Conservation (phyloP, 2,113 vertebrate species). For the Aramus guarauna region DNA sequence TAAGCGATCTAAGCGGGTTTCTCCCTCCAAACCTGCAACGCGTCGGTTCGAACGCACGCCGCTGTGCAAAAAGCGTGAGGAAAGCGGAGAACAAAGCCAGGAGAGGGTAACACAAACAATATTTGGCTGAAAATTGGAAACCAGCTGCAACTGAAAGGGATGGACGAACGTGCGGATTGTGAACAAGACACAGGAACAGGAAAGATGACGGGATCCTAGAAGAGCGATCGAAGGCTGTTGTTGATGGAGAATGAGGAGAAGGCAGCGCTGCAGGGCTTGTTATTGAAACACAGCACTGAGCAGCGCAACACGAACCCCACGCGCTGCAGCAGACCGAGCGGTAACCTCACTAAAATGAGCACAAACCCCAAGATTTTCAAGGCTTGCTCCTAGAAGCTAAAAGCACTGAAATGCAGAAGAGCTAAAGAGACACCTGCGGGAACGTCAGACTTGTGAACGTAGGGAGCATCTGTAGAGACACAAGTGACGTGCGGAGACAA, state of each 20-base stretch:
- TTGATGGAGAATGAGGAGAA: neutral
- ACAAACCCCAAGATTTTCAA: neutral
- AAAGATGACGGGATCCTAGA: neutral
- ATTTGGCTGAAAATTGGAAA: neutral
- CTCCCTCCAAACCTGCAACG: neutral
- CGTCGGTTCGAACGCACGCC: fast-evolving
- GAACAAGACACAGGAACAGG: neutral
- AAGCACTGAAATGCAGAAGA: neutral
- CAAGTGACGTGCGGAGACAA: neutral
- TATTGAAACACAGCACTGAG: neutral
- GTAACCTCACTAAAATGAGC: neutral
- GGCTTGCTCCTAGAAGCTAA: neutral
- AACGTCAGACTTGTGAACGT: fast-evolving
- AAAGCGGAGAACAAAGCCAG: neutral
- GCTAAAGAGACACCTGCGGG: neutral
- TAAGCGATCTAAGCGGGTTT: neutral
- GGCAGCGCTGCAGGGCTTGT: neutral
- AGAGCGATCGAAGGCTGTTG: neutral
- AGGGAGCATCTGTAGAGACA: neutral
- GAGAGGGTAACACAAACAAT: neutral
- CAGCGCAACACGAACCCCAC: fast-evolving
- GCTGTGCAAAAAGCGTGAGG: neutral
- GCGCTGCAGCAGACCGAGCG: neutral
- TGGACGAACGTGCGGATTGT: neutral
- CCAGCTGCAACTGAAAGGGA: neutral